Evolutionary conservation across 2,113 vertebrate genomes (phyloP), one percentile per base, ranked within the genome.

Genomic region (Redunca redunca): DNA sequence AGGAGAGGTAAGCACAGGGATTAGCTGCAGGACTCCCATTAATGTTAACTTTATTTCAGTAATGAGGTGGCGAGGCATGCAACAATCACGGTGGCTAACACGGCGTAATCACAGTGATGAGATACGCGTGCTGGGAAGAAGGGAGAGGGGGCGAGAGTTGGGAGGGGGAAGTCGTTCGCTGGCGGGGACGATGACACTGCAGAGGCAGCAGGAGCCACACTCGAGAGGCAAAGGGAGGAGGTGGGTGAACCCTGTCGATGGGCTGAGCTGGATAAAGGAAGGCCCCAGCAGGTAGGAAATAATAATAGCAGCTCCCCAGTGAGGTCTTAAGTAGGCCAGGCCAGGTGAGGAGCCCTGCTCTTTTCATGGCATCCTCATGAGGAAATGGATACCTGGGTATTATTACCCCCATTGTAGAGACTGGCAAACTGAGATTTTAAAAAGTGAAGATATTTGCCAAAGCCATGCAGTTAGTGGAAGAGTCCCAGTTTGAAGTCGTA

Each of bases 1-100:
- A 80, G 98, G 96, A 96, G 98, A 98, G 98, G 98, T 97, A 96
- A 98, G 97, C 96, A 84, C 97, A 97, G 97, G 98, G 97, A 55
- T 97, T 98, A 99, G 98, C 98, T 92, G 98, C 97, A 98, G 98
- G 99, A 98, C 98, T 98, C 99, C 98, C 98, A 98, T 99, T 99
- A 99, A 98, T 85, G 98, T 97, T 98, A 98, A 98, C 98, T 99
- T 98, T 98, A 98, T 98, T 98, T 99, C 98, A 96, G 98, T 99
- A 99, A 98, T 98, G 98, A 99, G 98, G 98, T 98, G 98, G 98
- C 98, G 46, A 85, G 94, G 60, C 77, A 13, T 16, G 96, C 98
- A 94, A 97, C 98, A 98, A 98, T 99, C 98, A 98, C 97, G 13
- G 98, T 78, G 98, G 98, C 98, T 98, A 97, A 98, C 93, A 97